A percentile compares a stretch with the other conserved stretches of the same genome.
phyloP scores from a whole-genome alignment of 2,113 vertebrate species.

The Petroica traversi region DNA sequence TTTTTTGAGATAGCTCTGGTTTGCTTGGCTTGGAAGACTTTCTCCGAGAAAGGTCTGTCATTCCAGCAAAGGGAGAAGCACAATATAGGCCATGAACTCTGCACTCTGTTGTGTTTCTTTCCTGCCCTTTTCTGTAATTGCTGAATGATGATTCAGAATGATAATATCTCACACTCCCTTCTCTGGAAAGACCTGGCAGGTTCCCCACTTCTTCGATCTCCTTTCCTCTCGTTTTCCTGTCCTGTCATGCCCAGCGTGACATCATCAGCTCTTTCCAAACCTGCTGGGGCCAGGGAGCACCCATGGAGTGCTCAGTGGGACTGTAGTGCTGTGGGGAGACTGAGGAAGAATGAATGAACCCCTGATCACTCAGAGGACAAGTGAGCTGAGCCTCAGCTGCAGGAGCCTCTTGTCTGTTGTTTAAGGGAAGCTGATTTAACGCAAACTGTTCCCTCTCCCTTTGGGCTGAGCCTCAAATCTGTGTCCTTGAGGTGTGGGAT shows the following conservation, averaged over 20 bases:
- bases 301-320: neutral
- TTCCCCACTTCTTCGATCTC: slow-evolving; percentile 15
- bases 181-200: slow-evolving; percentile 21
- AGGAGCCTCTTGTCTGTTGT: neutral
- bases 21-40: neutral
- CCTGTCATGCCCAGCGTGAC: neutral
- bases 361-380: neutral
- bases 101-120: neutral
- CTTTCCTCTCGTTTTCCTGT: neutral
- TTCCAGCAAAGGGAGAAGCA: neutral
- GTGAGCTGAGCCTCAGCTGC: fast-evolving
- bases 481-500: neutral
- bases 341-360: neutral
- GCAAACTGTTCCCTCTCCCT: neutral
- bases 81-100: neutral
- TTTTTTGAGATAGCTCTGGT: neutral
- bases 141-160: neutral
- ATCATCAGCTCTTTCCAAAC: neutral
- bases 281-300: neutral
- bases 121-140: neutral
- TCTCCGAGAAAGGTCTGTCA: neutral
- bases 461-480: neutral
- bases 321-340: fast-evolving
- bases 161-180: neutral
- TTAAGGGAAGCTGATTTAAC: neutral